These are phyloP conservation scores for Sitodiplosis mosellana DNA, from an alignment of 1,140 invertebrate species.

Conservation along the genomic window DNA sequence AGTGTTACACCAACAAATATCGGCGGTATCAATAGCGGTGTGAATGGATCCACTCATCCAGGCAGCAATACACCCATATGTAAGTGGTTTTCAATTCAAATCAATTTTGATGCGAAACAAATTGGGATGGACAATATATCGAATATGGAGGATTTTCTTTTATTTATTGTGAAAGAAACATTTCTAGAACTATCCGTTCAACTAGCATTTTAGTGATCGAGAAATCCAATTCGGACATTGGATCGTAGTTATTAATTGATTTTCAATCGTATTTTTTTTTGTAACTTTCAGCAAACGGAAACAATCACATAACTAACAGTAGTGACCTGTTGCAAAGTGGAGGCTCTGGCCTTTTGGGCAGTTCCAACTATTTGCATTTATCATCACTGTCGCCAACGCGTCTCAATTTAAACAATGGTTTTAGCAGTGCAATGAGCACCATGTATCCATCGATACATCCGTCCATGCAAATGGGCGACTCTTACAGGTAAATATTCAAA, in stretches of 20 bases:
- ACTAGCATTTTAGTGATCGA: no score
- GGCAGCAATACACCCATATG: not conserved
- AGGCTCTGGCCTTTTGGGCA: not conserved
- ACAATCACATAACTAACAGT: not conserved
- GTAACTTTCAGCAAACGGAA: not conserved
- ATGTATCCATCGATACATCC: constrained; percentile 22
- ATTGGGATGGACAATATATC: no score
- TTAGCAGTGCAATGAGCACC: constrained; percentile 17
- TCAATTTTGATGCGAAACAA: no score
- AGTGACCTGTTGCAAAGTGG: not conserved
- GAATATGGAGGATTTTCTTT: no score
- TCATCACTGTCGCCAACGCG: constrained; percentile 14
- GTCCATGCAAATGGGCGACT: constrained; percentile 17
- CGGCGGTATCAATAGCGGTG: constrained; percentile 4
- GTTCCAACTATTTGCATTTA: not conserved
- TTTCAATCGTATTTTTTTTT: not conserved
- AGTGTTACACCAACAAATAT: not conserved
- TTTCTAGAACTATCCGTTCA: no score
- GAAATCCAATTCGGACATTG: no score
- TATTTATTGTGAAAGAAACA: no score
- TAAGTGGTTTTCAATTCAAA: no score
- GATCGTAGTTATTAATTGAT: not conserved
- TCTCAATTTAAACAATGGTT: constrained; percentile 18
- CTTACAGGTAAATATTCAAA: constrained; percentile 14
- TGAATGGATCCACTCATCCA: not conserved